Base-by-base conservation (phyloP, 1,140 invertebrate species). In the Bombus balteatus region DNA sequence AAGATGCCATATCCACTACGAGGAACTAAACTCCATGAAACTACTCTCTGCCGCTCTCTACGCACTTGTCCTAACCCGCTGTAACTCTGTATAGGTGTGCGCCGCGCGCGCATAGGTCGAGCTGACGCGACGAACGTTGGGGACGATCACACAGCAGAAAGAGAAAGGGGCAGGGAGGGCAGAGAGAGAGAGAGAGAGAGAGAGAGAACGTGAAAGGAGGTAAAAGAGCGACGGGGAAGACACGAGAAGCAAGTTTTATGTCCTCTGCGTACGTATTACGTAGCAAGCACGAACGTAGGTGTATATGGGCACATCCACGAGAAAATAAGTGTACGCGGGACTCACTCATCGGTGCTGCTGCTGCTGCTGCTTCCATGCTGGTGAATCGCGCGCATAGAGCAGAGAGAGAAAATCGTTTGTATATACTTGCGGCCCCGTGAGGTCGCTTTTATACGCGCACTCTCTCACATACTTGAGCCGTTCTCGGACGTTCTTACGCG, bases 1-100 rank as follows among this genome's bases (percentile, higher is more conserved):
- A 95, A 95, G 94, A 95, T 95, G 94, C 94, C 94, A 94, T 94
- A 90, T 94, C 94, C 92, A 92, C 92, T 92, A 91, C 91, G 90
- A 93, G 93, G 90, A 92, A 93, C 92, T 93, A 94, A 94, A 94
- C 93, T 94, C 93, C 93, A 93, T 94, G 92, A 93, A 94, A 94
- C 92, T 93, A 92, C 91, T 92, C 91, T 89, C 89, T 85, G 90
- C 90, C 87, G 85, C 81, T 85, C 86, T 92, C 86, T 91, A 92
- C 93, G 91, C 93, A 93, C 92, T 92, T 92, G 89, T 93, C 87
- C 90, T 92, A 90, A 90, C 89, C 83, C 83, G 79, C 53, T 43
- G 77, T 81, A 80, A 84, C 87, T 86, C 62, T 85, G 77, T 83
- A 72, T 80, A 72, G 83, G 83, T 85, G 76, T 62, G 41, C 39